Evolutionary conservation across 2,113 vertebrate species (phyloP).

Genomic region (Astur gentilis): DNA sequence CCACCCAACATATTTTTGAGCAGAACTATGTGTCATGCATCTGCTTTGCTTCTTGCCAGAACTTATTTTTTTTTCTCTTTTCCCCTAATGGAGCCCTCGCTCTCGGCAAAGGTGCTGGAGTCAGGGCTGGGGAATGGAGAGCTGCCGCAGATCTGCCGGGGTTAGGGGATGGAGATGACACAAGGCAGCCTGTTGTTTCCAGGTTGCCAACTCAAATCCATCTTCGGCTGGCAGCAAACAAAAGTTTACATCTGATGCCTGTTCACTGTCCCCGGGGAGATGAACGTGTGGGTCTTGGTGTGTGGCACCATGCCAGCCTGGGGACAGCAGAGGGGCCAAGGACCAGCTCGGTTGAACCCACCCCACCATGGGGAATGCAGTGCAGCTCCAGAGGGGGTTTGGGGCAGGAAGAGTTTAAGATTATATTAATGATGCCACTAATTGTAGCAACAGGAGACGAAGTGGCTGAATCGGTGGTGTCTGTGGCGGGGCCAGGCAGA

Average conservation of each 20-base stretch:
- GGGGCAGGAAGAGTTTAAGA: not conserved
- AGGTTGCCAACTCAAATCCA: not conserved
- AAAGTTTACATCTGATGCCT: not conserved
- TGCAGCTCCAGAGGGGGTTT: not conserved
- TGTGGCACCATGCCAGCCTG: not conserved
- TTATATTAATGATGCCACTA: not conserved
- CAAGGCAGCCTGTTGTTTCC: not conserved
- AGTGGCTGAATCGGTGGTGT: not conserved
- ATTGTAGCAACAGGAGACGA: not conserved
- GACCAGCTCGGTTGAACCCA: not conserved
- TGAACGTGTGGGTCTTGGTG: not conserved
- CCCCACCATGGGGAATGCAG: accelerated
- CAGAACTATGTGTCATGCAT: not conserved
- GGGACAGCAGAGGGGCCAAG: not conserved
- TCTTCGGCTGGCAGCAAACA: not conserved
- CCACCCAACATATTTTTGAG: not conserved
- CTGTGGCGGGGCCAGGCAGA: not conserved
- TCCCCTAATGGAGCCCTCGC: not conserved
- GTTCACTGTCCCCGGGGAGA: not conserved
- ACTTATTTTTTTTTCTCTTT: not conserved
- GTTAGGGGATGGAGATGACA: not conserved
- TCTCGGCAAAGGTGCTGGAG: not conserved
- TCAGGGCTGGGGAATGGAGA: not conserved
- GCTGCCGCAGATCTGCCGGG: accelerated
- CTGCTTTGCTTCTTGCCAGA: slow-evolving; percentile 16